Evolutionary conservation across 2,797 vertebrate species (phyloP).

Genomic region (Triplophysa bombifrons): DNA sequence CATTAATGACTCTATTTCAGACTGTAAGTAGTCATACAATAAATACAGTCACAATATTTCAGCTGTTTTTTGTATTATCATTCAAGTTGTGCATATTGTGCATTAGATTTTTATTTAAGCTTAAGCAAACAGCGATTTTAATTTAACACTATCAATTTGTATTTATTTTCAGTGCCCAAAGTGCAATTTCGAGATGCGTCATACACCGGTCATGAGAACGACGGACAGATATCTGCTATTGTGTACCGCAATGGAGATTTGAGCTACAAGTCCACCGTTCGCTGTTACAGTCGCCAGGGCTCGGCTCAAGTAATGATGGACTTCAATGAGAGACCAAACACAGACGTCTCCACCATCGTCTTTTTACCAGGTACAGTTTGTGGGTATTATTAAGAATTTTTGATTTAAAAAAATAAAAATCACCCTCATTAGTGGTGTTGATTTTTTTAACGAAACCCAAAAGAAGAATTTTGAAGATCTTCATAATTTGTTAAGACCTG

Average conservation of each 20-base stretch:
- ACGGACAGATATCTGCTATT: constrained; percentile 77
- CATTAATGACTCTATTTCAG: constrained; percentile 91
- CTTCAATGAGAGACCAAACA: constrained; percentile 93
- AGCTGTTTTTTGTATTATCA: neutral
- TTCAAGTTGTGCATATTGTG: no score
- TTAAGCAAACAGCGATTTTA: neutral
- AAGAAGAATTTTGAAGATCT: neutral
- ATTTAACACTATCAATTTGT: neutral
- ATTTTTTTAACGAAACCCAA: neutral
- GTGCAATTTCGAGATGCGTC: constrained; percentile 88
- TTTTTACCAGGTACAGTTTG: constrained; percentile 84
- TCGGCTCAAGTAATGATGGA: constrained; percentile 97
- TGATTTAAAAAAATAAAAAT: neutral
- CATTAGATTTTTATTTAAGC: no score
- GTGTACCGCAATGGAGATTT: constrained; percentile 88
- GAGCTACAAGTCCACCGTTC: constrained; percentile 84
- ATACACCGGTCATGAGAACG: constrained; percentile 81
- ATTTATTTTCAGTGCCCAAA: constrained; percentile 83
- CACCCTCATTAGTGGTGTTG: neutral
- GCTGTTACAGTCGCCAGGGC: constrained; percentile 92
- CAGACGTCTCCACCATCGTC: constrained; percentile 83
- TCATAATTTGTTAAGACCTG: neutral
- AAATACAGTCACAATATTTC: neutral
- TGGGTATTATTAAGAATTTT: neutral
- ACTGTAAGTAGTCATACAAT: constrained; percentile 79